A percentile compares a stretch with the other conserved stretches of the same genome.
phyloP scores from a whole-genome alignment of 2,113 vertebrate genomes.

The Leptodactylus fuscus region DNA sequence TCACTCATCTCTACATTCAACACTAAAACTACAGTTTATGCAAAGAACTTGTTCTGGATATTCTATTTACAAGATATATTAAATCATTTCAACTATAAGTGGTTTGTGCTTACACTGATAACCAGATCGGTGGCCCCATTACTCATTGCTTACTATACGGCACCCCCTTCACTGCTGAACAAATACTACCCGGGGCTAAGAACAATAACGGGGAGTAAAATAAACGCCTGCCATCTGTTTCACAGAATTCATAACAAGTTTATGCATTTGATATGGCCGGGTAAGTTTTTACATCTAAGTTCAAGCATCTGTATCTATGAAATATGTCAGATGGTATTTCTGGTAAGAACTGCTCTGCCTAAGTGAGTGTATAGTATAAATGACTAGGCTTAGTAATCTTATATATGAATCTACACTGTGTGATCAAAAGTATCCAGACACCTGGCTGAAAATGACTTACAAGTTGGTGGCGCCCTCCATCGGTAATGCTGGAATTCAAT shows the following conservation, averaged over 20 bases:
- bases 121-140: not conserved
- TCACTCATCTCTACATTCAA: not conserved
- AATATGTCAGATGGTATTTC: not conserved
- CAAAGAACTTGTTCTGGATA: not conserved
- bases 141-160: too few species aligned
- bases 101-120: not conserved
- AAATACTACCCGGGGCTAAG: constrained; percentile 6
- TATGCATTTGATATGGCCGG: not conserved
- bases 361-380: not conserved
- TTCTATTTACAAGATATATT: not conserved
- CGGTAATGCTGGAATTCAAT: too few species aligned
- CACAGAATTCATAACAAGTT: not conserved
- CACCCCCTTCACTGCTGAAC: not conserved
- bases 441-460: too few species aligned
- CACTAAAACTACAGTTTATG: not conserved
- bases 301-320: not conserved
- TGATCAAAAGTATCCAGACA: too few species aligned
- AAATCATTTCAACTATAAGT: not conserved
- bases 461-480: too few species aligned
- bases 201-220: not conserved
- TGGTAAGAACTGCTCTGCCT: not conserved
- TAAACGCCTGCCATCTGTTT: not conserved
- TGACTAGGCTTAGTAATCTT: not conserved
- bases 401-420: too few species aligned
- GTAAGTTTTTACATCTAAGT: not conserved